A percentile compares a stretch with the other conserved stretches of the same genome.
These are phyloP conservation scores for Hermaeophaga mercurialis DNA, from an alignment of 2,888 invertebrate genomes.

Conservation along the genomic window DNA sequence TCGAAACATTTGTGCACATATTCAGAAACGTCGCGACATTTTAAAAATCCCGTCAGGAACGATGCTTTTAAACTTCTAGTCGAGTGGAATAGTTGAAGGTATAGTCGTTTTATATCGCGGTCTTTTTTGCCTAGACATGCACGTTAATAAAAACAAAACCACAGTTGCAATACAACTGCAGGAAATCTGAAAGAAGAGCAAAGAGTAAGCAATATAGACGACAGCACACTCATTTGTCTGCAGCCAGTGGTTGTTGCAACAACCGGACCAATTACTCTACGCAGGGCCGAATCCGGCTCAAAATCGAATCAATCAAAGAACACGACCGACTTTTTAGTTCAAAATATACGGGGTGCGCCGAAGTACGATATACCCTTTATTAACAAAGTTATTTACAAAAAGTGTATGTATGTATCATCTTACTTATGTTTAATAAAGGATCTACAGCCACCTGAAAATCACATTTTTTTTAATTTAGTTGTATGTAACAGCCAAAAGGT, in stretches of 20 bases:
- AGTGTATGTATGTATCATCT: too few species aligned
- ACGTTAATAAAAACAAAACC: slow-evolving; percentile 13
- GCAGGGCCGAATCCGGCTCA: too few species aligned
- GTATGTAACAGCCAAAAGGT: too few species aligned
- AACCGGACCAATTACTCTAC: slow-evolving; percentile 28
- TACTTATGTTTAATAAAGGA: too few species aligned
- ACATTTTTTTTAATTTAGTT: too few species aligned
- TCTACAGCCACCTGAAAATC: too few species aligned
- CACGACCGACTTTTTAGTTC: too few species aligned
- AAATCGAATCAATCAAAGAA: too few species aligned
- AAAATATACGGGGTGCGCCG: too few species aligned
- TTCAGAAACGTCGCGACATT: neutral
- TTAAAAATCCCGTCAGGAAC: neutral
- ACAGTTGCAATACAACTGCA: slow-evolving; percentile 11
- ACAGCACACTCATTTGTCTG: slow-evolving; percentile 21
- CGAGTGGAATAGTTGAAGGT: neutral
- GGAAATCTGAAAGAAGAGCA: slow-evolving; percentile 12
- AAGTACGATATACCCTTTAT: too few species aligned
- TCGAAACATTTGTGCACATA: too few species aligned
- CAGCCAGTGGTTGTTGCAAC: slow-evolving; percentile 20
- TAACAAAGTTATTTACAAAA: too few species aligned
- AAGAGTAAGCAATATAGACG: slow-evolving; percentile 17
- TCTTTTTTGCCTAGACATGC: slow-evolving; percentile 13
- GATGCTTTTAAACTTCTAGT: neutral
- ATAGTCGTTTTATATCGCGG: slow-evolving; percentile 7